These are phyloP conservation scores for Aldabrachelys gigantea DNA, from an alignment of 2,113 vertebrate genomes.

Conservation along the genomic window DNA sequence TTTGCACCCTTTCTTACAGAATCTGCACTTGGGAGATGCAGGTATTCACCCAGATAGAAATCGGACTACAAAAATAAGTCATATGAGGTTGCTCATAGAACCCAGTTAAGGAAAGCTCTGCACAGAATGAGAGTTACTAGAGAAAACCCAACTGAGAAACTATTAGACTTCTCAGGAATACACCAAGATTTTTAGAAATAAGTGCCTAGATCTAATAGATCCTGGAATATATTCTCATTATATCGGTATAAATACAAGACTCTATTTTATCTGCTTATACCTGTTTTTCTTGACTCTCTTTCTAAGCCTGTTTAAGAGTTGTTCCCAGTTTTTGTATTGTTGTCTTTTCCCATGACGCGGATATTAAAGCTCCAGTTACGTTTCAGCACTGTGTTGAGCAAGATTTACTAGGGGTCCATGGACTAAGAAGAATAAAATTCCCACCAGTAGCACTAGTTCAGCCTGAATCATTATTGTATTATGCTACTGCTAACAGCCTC, in stretches of 20 bases:
- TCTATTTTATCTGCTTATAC: background rate
- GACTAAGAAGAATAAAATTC: background rate
- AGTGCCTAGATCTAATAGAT: background rate
- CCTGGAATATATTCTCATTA: background rate
- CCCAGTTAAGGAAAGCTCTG: background rate
- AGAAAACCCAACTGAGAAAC: background rate
- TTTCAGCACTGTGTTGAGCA: background rate
- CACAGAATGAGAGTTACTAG: background rate
- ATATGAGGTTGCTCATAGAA: background rate
- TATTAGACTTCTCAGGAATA: background rate
- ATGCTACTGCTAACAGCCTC: accelerated
- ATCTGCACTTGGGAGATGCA: background rate
- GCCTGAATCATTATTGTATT: background rate
- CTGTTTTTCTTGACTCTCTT: background rate
- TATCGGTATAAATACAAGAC: background rate
- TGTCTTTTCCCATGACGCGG: background rate
- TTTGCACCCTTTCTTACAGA: background rate
- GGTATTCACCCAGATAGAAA: background rate
- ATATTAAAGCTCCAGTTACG: background rate
- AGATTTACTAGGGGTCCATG: background rate
- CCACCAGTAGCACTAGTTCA: background rate
- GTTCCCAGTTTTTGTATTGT: background rate
- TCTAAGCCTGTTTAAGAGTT: background rate
- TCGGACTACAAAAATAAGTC: background rate
- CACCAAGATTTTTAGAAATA: background rate